Evolutionary conservation across 2,797 vertebrate genomes (phyloP).

Genomic region (Neosilurus hyrtlii): DNA sequence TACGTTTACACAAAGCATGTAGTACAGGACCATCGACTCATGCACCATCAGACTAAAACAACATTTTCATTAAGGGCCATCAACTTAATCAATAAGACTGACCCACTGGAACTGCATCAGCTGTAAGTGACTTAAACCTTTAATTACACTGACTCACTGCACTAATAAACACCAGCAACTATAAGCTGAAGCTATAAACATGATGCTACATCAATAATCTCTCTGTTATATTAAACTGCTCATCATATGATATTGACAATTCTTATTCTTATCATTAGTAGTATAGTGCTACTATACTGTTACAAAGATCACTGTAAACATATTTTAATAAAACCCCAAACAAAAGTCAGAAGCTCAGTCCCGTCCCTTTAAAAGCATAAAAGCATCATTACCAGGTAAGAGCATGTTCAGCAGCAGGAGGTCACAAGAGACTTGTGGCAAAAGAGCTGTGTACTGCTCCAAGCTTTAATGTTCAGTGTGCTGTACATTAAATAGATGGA

Average conservation of each 20-base stretch:
- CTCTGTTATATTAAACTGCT: neutral
- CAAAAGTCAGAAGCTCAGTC: neutral
- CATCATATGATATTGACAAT: neutral
- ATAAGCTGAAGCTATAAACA: neutral
- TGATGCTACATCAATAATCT: neutral
- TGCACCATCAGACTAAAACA: neutral
- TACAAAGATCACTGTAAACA: too few relatives aligned
- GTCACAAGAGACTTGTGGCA: slow-evolving; percentile 33
- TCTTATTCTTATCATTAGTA: neutral
- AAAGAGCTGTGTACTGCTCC: slow-evolving; percentile 42
- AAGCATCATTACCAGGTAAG: slow-evolving; percentile 8
- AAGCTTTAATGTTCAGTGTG: slow-evolving; percentile 31
- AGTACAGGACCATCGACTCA: neutral
- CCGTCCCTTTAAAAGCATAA: neutral
- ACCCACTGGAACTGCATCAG: slow-evolving; percentile 1
- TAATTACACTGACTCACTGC: slow-evolving; percentile 14
- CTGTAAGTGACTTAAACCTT: neutral
- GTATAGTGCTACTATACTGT: neutral
- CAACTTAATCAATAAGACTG: neutral
- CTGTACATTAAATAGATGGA: slow-evolving; percentile 69
- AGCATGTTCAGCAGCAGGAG: slow-evolving; percentile 34
- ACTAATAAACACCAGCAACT: neutral
- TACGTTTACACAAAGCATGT: neutral
- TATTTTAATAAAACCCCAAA: neutral
- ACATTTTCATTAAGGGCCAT: slow-evolving; percentile 7